Conservation (phyloP, 2,113 vertebrate species). For the Tretioscincus oriximinensis region DNA sequence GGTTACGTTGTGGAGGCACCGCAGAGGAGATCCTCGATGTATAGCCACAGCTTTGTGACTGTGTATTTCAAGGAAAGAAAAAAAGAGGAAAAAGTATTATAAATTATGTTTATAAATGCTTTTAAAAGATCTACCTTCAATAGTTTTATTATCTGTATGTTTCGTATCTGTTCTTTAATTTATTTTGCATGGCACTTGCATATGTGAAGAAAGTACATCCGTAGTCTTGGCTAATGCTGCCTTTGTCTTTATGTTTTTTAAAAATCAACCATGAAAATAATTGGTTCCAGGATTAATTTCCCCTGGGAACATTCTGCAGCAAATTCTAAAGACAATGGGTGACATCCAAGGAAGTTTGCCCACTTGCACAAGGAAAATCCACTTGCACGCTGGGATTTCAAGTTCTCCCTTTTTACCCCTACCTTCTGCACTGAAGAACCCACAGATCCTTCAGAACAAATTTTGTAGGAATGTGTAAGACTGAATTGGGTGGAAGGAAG, state of each 20-base stretch:
- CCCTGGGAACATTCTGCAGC: conserved; percentile 70
- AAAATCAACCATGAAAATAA: conserved; percentile 62
- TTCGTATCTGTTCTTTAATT: conserved; percentile 81
- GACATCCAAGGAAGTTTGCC: too few species aligned
- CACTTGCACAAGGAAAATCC: too few species aligned
- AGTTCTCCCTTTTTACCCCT: too few species aligned
- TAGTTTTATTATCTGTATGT: conserved; percentile 81
- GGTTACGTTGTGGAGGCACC: conserved; percentile 94
- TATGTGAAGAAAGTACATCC: conserved; percentile 73
- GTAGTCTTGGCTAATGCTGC: conserved; percentile 75
- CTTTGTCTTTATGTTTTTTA: conserved; percentile 56
- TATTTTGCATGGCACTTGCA: conserved; percentile 84
- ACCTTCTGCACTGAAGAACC: too few species aligned
- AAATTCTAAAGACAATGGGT: conserved; percentile 49
- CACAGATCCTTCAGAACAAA: too few species aligned
- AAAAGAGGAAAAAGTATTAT: conserved; percentile 69
- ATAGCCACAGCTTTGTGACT: conserved; percentile 73
- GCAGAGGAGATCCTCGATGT: conserved; percentile 97
- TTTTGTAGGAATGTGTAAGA: too few species aligned
- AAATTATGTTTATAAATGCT: conserved; percentile 81
- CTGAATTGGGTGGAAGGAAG: too few species aligned
- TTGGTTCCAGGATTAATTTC: conserved; percentile 66
- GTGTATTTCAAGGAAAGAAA: conserved; percentile 62
- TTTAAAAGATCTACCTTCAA: conserved; percentile 78
- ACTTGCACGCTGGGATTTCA: too few species aligned